Conservation (phyloP, 2,113 vertebrate genomes). For the Colistium nudipinnis region DNA sequence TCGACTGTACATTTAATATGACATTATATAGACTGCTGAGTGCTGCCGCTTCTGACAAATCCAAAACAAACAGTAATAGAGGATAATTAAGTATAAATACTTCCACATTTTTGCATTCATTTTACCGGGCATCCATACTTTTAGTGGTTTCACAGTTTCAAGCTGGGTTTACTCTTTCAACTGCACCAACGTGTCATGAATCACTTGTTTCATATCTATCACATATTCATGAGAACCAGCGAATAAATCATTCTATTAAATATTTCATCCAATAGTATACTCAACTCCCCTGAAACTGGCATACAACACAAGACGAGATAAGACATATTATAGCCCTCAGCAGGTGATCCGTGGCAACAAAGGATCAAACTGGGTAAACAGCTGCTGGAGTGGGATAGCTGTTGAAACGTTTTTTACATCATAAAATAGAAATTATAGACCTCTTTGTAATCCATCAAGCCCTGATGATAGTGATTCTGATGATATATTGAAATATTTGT, state of each 20-base stretch:
- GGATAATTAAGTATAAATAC: too few relatives aligned
- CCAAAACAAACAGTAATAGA: too few relatives aligned
- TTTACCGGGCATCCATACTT: too few relatives aligned
- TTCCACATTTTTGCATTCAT: too few relatives aligned
- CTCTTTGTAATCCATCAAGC: too few relatives aligned
- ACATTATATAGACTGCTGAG: too few relatives aligned
- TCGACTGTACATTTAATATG: too few relatives aligned
- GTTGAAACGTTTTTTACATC: too few relatives aligned
- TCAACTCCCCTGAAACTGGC: background rate
- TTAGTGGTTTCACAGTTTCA: background rate
- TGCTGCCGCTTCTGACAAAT: too few relatives aligned
- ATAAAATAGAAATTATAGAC: background rate
- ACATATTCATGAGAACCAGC: background rate
- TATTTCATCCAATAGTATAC: background rate
- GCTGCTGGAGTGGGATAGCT: background rate
- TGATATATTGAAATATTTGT: too few relatives aligned
- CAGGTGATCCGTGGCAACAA: background rate
- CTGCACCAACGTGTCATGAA: background rate
- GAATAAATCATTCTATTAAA: background rate
- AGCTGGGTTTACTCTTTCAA: background rate
- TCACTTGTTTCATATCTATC: background rate
- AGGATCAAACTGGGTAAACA: background rate
- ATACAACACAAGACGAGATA: background rate
- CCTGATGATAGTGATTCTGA: too few relatives aligned
- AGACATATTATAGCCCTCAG: background rate